Evolutionary conservation across 2,888 invertebrate genomes (phyloP).

Genomic region (Tinea trinotella): DNA sequence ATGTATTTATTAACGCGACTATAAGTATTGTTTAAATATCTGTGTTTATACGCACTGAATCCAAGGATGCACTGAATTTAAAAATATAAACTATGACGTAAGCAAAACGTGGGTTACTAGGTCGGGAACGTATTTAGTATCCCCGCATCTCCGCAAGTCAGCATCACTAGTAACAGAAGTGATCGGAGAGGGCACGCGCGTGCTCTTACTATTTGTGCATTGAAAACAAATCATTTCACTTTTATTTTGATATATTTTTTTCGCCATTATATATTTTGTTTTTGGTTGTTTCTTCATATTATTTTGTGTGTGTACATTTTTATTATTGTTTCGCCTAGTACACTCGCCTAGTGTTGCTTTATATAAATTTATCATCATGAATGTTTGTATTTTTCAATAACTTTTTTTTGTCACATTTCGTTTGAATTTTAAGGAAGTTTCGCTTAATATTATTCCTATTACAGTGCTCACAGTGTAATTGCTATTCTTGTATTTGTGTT

Average conservation of each 20-base stretch:
- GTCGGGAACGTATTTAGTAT: neutral
- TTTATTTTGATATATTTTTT: neutral
- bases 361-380: neutral
- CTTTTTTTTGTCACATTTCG: neutral
- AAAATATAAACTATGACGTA: constrained; percentile 4
- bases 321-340: too few species aligned
- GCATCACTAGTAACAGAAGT: constrained; percentile 1
- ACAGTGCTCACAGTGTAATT: neutral
- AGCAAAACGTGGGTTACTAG: neutral
- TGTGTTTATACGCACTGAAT: too few species aligned
- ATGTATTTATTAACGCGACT: too few species aligned
- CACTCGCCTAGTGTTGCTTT: too few species aligned
- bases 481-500: neutral
- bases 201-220: neutral
- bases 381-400: neutral
- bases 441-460: neutral
- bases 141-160: neutral
- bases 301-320: too few species aligned
- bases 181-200: neutral
- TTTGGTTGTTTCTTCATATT: too few species aligned
- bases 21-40: too few species aligned
- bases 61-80: neutral
- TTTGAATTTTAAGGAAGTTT: too few species aligned
- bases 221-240: neutral
- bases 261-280: neutral